Evolutionary conservation across 2,113 vertebrate genomes (phyloP).

Genomic region (Prionailurus bengalensis): DNA sequence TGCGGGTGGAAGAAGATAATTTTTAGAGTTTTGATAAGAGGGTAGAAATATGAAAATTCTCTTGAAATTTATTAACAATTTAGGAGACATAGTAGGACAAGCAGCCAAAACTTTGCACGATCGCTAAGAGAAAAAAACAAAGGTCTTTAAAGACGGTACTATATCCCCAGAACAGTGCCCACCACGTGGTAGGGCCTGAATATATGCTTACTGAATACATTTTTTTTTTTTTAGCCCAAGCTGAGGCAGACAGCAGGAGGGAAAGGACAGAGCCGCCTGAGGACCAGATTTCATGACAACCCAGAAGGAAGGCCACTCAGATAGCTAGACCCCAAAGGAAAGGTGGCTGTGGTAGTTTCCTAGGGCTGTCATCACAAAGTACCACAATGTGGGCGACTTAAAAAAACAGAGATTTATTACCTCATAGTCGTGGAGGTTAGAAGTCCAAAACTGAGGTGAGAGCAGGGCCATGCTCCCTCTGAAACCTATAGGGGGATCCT

Average conservation of each 20-base stretch:
- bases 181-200: too few species aligned
- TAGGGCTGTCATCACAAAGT: neutral
- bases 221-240: neutral
- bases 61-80: slow-evolving; percentile 43
- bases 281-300: neutral
- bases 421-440: neutral
- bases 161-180: neutral
- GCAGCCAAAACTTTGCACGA: neutral
- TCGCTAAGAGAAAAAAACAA: neutral
- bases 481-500: neutral
- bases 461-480: neutral
- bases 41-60: neutral
- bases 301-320: neutral
- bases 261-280: neutral
- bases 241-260: neutral
- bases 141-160: neutral
- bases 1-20: neutral
- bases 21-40: slow-evolving; percentile 49
- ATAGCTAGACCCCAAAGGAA: neutral
- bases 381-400: neutral
- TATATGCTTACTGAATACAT: neutral
- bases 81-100: slow-evolving; percentile 24
- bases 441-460: neutral
- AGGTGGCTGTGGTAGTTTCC: neutral
- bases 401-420: neutral